A percentile compares a stretch with the other conserved stretches of the same genome.
These are phyloP conservation scores for Xiphorhynchus elegans DNA, from an alignment of 2,113 vertebrate species.

Conservation along the genomic window DNA sequence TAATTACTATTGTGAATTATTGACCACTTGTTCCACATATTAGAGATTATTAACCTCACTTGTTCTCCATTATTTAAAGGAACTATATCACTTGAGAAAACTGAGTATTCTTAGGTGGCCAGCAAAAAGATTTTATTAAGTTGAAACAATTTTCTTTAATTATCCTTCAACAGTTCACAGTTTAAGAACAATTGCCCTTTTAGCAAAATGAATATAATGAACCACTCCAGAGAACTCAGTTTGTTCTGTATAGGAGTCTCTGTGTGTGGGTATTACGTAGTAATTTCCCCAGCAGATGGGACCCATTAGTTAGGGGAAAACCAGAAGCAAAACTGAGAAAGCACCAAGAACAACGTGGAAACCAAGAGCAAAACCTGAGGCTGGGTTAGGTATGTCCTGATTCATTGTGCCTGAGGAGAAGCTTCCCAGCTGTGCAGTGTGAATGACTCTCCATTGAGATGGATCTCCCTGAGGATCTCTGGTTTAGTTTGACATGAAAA, in stretches of 20 bases:
- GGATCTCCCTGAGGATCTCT: not conserved
- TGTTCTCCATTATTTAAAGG: not conserved
- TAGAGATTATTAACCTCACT: not conserved
- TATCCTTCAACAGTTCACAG: not conserved
- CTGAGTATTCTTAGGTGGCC: not conserved
- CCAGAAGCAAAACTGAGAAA: not conserved
- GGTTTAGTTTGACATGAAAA: not conserved
- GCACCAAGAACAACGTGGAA: not conserved
- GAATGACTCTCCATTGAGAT: not conserved
- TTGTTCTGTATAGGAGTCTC: not conserved
- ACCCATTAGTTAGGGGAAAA: not conserved
- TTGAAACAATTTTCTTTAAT: constrained; percentile 29
- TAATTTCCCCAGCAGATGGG: not conserved
- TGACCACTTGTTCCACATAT: not conserved
- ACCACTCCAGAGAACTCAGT: not conserved
- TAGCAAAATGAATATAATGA: not conserved
- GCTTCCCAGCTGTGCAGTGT: not conserved
- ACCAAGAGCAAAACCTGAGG: not conserved
- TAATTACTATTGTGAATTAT: not conserved
- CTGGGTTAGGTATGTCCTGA: not conserved
- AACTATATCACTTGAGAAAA: not conserved
- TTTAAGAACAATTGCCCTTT: not conserved
- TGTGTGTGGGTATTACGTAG: not conserved
- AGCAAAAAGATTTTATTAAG: constrained; percentile 12
- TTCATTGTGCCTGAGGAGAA: not conserved